Percentiles rank a stretch among this genome's conserved stretches.
Conservation (phyloP, 2,797 vertebrate species). For the Parauchenoglanis ngamensis region DNA sequence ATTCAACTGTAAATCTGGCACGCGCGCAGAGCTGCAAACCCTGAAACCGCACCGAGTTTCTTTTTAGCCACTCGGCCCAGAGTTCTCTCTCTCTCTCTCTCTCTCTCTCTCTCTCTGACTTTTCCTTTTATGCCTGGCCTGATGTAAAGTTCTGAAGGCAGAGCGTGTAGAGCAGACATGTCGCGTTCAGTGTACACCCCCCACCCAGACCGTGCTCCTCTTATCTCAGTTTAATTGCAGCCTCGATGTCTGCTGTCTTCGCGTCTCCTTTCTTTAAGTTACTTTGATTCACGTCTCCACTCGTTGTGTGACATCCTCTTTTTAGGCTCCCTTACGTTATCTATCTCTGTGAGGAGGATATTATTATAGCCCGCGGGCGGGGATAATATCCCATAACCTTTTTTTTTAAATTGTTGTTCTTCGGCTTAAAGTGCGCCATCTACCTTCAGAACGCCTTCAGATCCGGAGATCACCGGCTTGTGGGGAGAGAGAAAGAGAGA, state of each 20-base stretch:
- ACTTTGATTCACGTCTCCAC: slow-evolving; percentile 68
- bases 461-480: slow-evolving; percentile 26
- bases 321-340: slow-evolving; percentile 60
- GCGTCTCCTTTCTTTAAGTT: slow-evolving; percentile 53
- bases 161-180: slow-evolving; percentile 43
- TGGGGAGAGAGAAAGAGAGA: not conserved
- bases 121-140: slow-evolving; percentile 65
- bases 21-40: slow-evolving; percentile 1
- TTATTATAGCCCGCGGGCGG: slow-evolving; percentile 62
- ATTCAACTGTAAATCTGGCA: slow-evolving; percentile 18
- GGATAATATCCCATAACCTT: slow-evolving; percentile 57
- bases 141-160: slow-evolving; percentile 62
- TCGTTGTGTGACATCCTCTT: slow-evolving; percentile 57
- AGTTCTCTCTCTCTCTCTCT: slow-evolving; percentile 30
- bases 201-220: slow-evolving; percentile 61
- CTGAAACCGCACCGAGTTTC: slow-evolving; percentile 43
- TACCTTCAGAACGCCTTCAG: slow-evolving; percentile 55
- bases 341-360: slow-evolving; percentile 60
- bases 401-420: slow-evolving; percentile 55
- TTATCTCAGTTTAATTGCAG: slow-evolving; percentile 72
- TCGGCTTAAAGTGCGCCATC: slow-evolving; percentile 73
- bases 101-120: slow-evolving; percentile 54
- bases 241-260: slow-evolving; percentile 65
- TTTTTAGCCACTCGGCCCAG: slow-evolving; percentile 34
- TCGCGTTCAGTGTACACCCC: slow-evolving; percentile 51